Percentiles rank a stretch among this genome's conserved stretches.
Conservation (phyloP, 53 echinoderm and acorn worm species). For the Stichopus horrens region DNA sequence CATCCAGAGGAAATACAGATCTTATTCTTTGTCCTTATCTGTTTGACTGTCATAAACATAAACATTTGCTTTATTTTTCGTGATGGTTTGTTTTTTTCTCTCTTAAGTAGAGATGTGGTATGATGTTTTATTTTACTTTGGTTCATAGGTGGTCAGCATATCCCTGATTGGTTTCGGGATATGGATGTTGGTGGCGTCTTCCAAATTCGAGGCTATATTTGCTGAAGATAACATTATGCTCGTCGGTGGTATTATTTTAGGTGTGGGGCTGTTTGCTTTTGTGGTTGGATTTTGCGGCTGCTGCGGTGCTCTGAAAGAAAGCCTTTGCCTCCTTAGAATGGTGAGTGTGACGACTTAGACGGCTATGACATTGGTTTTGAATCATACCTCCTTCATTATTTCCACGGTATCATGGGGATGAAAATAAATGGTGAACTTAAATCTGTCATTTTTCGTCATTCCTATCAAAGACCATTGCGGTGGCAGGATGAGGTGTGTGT, state of each 20-base stretch:
- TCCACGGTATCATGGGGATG: too few species aligned
- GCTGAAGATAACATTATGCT: conserved; percentile 59
- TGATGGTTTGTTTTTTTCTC: neutral
- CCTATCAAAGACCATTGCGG: too few species aligned
- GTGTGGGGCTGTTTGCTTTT: conserved; percentile 62
- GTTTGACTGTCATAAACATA: neutral
- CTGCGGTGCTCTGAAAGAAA: conserved; percentile 63
- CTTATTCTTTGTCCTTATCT: neutral
- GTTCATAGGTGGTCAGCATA: conserved; percentile 62
- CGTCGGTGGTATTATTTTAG: conserved; percentile 68
- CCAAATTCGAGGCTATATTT: conserved; percentile 62
- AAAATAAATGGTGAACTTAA: too few species aligned
- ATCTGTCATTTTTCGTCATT: too few species aligned
- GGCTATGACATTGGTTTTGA: too few species aligned
- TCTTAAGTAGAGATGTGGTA: neutral
- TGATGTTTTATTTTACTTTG: too few species aligned
- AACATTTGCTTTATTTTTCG: neutral
- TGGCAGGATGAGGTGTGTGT: too few species aligned
- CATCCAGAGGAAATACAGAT: too few species aligned
- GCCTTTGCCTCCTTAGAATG: conserved; percentile 47
- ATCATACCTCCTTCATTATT: too few species aligned
- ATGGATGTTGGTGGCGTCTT: conserved; percentile 61
- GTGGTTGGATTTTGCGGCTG: conserved; percentile 66
- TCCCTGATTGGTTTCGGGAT: conserved; percentile 68
- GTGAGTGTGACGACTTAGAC: conserved; percentile 61